These are phyloP conservation scores for Xenopus petersii DNA, from an alignment of 2,797 vertebrate genomes.

Conservation along the genomic window DNA sequence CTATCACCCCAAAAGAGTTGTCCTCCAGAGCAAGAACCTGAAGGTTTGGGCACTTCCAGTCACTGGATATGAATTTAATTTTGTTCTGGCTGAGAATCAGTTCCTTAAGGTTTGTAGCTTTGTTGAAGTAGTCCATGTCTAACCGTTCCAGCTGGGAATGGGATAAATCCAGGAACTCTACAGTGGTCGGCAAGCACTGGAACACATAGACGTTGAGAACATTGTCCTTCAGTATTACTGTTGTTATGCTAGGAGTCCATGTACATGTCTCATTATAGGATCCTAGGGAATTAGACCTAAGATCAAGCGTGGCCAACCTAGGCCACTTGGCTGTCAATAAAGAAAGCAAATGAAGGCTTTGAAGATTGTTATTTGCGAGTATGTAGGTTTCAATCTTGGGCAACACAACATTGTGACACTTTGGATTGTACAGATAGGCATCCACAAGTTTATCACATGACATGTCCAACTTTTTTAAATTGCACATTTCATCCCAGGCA, in stretches of 20 bases:
- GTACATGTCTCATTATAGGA: conserved; percentile 55
- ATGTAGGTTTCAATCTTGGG: conserved; percentile 53
- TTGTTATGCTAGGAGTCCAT: conserved; percentile 69
- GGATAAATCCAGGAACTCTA: conserved; percentile 72
- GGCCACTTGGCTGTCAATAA: conserved; percentile 62
- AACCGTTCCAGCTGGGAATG: conserved; percentile 73
- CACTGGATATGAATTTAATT: conserved; percentile 80
- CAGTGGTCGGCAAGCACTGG: conserved; percentile 71
- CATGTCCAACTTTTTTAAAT: conserved; percentile 63
- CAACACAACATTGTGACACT: background rate
- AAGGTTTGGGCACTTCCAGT: conserved; percentile 69
- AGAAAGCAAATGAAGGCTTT: conserved; percentile 62
- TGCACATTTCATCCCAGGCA: conserved; percentile 70
- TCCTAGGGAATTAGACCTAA: conserved; percentile 71
- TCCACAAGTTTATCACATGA: conserved; percentile 67
- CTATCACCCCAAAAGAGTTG: conserved; percentile 81
- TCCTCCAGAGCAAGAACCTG: conserved; percentile 68
- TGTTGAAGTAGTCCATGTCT: conserved; percentile 69
- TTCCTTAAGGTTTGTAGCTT: conserved; percentile 59
- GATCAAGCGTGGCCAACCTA: conserved; percentile 63
- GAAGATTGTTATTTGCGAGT: conserved; percentile 65
- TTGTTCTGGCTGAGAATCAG: conserved; percentile 79
- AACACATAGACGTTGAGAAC: conserved; percentile 57
- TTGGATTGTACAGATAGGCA: conserved; percentile 64
- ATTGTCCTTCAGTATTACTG: conserved; percentile 70